Percentiles rank a stretch among this genome's conserved stretches.
These are phyloP conservation scores for Caloenas nicobarica DNA, from an alignment of 2,113 vertebrate genomes.

Conservation along the genomic window DNA sequence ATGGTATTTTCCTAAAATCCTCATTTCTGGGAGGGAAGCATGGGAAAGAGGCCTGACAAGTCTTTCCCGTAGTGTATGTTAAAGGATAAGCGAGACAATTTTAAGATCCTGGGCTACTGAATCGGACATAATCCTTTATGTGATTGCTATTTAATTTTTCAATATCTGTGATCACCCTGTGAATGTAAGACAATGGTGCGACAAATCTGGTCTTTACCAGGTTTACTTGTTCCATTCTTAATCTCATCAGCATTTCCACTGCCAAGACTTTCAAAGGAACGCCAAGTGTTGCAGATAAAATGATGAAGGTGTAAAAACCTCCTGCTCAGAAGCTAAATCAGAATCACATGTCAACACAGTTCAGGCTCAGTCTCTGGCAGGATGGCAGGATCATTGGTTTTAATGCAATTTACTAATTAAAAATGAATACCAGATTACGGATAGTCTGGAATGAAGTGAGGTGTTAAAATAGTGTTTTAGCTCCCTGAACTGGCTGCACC, in stretches of 20 bases:
- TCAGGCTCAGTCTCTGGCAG: constrained; percentile 14
- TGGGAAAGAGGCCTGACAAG: background rate
- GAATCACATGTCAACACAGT: constrained; percentile 22
- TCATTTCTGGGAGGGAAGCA: background rate
- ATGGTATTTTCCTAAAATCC: background rate
- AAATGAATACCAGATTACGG: constrained; percentile 25
- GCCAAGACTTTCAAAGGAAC: background rate
- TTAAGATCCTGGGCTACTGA: background rate
- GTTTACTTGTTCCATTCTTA: background rate
- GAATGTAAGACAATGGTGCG: background rate
- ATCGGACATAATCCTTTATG: background rate
- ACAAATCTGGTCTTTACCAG: background rate
- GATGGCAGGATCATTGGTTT: constrained; percentile 40
- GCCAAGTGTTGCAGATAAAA: constrained; percentile 13
- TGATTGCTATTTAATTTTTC: background rate
- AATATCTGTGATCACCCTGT: background rate
- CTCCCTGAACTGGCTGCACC: background rate
- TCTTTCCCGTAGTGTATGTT: accelerated
- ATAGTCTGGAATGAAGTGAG: constrained; percentile 6
- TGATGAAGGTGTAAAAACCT: constrained; percentile 18
- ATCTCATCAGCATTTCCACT: constrained; percentile 35
- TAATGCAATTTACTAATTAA: constrained; percentile 70
- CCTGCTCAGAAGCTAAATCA: constrained; percentile 48
- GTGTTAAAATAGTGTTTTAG: background rate
- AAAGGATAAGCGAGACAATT: background rate